Evolutionary conservation across 2,797 vertebrate species (phyloP), one percentile per base, ranked within the genome.

Genomic region (Picus viridis): DNA sequence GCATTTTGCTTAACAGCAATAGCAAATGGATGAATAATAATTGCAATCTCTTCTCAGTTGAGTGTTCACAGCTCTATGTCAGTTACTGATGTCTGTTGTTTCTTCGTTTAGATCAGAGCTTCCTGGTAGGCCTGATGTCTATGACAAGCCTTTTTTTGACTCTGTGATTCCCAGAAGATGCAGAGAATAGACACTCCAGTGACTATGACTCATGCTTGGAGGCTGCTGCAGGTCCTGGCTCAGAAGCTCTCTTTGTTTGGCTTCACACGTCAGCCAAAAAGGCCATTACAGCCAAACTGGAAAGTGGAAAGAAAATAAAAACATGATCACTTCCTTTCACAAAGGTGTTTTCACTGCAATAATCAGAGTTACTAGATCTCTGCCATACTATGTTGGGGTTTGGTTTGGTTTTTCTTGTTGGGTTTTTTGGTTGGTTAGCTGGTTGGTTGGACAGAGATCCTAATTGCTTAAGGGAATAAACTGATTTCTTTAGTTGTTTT

Each of bases 101-200:
- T 92, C 57, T 92, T 75, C 29, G 7, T 82, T 93, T 69, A 89
- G 45, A 72, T 61, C 51, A 81, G 51, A 43, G 23, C n/a, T 92
- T 96, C 83, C 80, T 8, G 12, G 41, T 79, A 92, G 53, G 47
- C 23, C 61, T 89, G 64, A n/a, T 91, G 77, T 58, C 34, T 92
- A 10, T 83, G 59, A 83, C 83, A 81, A 90, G 32, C 8, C 20
- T 88, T 70, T 88, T 70, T 49, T 63, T 70, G 47, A 91, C 59
- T 76, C 64, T 65, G 6, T 77, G 27, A 72, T 94, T 96, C 87
- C 88, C 91, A 96, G 92, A 93, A 95, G 90, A 78, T 13, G 32
- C 2, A 2, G 53, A 78, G 70, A 94, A 78, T 32, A 59, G 73
- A 83, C 43, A 88, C 34, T 27, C 49, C 65, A 75, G 39, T 72